These are phyloP conservation scores for Lepus oiostolus DNA, from an alignment of 2,797 vertebrate genomes.

Conservation along the genomic window DNA sequence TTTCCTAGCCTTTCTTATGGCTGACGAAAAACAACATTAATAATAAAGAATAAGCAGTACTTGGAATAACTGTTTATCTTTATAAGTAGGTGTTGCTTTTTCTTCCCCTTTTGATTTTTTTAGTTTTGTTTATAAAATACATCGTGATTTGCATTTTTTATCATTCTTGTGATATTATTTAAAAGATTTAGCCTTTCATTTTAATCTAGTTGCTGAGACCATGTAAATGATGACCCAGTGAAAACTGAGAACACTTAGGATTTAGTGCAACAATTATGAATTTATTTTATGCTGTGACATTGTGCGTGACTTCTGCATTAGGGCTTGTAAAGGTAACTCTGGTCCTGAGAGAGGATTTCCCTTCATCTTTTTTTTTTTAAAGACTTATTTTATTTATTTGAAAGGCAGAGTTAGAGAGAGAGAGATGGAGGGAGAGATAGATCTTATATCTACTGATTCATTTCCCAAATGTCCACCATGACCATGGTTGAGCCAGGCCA, in stretches of 20 bases:
- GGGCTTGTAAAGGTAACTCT: slow-evolving; percentile 18
- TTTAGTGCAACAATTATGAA: neutral
- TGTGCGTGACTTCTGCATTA: slow-evolving; percentile 52
- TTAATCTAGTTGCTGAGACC: slow-evolving; percentile 44
- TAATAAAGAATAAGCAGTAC: slow-evolving; percentile 27
- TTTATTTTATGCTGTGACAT: slow-evolving; percentile 35
- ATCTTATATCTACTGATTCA: no score
- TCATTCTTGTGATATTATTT: slow-evolving; percentile 37
- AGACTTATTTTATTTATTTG: no score
- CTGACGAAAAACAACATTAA: slow-evolving; percentile 26
- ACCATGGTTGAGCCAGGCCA: no score
- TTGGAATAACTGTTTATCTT: slow-evolving; percentile 19
- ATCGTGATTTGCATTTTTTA: slow-evolving; percentile 59
- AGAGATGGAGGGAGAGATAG: no score
- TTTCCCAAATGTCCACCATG: no score
- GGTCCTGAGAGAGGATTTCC: neutral
- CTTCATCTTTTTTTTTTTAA: neutral
- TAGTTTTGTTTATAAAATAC: slow-evolving; percentile 28
- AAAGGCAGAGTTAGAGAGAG: no score
- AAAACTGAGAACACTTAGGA: slow-evolving; percentile 22
- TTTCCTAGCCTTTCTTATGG: slow-evolving; percentile 14
- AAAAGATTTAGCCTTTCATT: slow-evolving; percentile 64
- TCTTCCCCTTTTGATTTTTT: slow-evolving; percentile 36
- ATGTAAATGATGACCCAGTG: slow-evolving; percentile 19
- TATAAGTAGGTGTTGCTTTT: slow-evolving; percentile 32